These are phyloP conservation scores for Enteromius treurensis DNA, from an alignment of 2,797 vertebrate genomes.

Conservation along the genomic window DNA sequence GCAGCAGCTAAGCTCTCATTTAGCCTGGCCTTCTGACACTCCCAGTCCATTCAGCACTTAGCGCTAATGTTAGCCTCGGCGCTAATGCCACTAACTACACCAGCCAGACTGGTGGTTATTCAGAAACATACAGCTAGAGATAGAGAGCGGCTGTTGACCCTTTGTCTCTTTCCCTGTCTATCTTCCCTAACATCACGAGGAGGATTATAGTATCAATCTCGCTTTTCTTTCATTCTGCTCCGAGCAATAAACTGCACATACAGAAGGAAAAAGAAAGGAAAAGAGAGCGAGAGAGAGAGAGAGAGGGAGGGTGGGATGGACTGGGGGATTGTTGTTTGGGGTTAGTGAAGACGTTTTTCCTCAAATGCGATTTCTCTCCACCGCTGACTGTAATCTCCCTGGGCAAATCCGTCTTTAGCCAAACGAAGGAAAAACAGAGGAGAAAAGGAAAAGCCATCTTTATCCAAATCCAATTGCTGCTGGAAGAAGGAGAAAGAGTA, in stretches of 20 bases:
- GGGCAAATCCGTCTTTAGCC: slow-evolving; percentile 82
- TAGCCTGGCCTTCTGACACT: slow-evolving; percentile 47
- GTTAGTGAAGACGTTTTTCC: slow-evolving; percentile 76
- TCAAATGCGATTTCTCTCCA: slow-evolving; percentile 74
- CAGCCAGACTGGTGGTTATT: slow-evolving; percentile 61
- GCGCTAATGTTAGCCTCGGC: slow-evolving; percentile 4
- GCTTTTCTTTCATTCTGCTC: slow-evolving; percentile 21
- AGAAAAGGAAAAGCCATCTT: slow-evolving; percentile 83
- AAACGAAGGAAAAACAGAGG: slow-evolving; percentile 79
- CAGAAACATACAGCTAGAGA: slow-evolving; percentile 59
- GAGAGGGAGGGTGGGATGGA: slow-evolving; percentile 10
- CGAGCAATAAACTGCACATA: slow-evolving; percentile 30
- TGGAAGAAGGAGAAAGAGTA: slow-evolving; percentile 67
- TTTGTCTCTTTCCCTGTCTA: slow-evolving; percentile 52
- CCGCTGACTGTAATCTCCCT: slow-evolving; percentile 76
- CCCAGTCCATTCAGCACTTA: slow-evolving; percentile 47
- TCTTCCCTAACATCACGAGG: slow-evolving; percentile 15
- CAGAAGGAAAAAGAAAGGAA: slow-evolving; percentile 22
- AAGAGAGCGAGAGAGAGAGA: not conserved
- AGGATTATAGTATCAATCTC: slow-evolving; percentile 48
- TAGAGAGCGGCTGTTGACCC: slow-evolving; percentile 71
- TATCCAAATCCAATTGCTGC: slow-evolving; percentile 85
- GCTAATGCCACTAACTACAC: slow-evolving; percentile 37
- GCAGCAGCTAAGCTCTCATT: slow-evolving; percentile 44
- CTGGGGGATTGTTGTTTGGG: slow-evolving; percentile 60